Evolutionary conservation across 2,113 vertebrate species (phyloP).

Genomic region (Passer domesticus): DNA sequence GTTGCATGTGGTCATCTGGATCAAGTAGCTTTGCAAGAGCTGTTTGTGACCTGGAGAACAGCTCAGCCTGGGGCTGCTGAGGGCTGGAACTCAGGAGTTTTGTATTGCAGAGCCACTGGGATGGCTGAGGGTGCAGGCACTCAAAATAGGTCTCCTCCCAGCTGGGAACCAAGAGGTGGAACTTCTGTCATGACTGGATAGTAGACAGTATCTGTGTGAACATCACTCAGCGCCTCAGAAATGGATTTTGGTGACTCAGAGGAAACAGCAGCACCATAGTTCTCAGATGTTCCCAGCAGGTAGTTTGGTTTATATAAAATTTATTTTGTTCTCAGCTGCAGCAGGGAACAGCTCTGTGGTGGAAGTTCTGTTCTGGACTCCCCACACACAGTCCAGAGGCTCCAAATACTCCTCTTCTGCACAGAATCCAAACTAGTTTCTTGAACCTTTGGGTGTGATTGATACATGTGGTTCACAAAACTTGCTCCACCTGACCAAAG

Average conservation of each 20-base stretch:
- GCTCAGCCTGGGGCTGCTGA: neutral
- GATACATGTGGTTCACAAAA: neutral
- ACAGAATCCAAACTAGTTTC: neutral
- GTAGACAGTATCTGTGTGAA: neutral
- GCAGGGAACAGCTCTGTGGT: neutral
- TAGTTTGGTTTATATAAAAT: neutral
- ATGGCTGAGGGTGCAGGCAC: neutral
- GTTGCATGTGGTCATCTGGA: neutral
- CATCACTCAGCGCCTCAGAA: neutral
- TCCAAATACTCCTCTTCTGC: neutral
- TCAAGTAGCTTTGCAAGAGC: neutral
- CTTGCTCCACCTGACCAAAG: neutral
- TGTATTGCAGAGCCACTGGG: neutral
- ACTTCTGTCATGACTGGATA: neutral
- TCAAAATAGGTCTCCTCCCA: neutral
- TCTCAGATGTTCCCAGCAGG: neutral
- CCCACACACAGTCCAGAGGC: neutral
- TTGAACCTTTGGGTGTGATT: neutral
- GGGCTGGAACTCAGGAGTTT: neutral
- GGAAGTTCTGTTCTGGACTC: neutral
- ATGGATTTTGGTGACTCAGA: neutral
- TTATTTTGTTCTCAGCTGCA: neutral
- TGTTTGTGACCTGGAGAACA: neutral
- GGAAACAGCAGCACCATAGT: rapidly evolving
- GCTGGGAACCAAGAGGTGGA: neutral